These are phyloP conservation scores for Micromussa lordhowensis DNA, from an alignment of 92 coral and sea anemone genomes.

Conservation along the genomic window DNA sequence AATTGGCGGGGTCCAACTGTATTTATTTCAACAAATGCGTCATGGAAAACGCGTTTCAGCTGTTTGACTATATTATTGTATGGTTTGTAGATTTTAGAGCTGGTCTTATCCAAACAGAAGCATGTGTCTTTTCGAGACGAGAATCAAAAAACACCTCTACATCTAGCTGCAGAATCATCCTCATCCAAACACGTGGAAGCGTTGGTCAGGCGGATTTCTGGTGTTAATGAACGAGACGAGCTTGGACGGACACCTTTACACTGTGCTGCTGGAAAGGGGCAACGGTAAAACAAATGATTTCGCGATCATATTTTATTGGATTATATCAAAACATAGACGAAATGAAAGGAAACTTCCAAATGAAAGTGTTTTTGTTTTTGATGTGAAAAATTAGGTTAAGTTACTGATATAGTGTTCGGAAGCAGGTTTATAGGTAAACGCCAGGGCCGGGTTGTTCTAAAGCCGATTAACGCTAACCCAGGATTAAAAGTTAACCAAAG, in stretches of 20 bases:
- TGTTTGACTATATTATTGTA: not conserved
- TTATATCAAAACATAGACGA: not conserved
- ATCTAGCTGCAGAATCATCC: constrained; percentile 78
- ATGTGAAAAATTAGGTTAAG: too few species aligned
- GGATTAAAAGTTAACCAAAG: too few species aligned
- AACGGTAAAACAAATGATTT: constrained; percentile 52
- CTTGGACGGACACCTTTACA: constrained; percentile 80
- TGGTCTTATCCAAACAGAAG: constrained; percentile 64
- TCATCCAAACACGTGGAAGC: constrained; percentile 74
- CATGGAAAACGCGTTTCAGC: not conserved
- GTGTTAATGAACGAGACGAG: constrained; percentile 77
- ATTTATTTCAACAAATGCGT: not conserved
- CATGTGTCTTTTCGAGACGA: constrained; percentile 72
- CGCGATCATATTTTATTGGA: not conserved
- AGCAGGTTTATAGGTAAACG: too few species aligned
- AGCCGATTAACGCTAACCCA: too few species aligned
- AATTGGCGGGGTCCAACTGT: too few species aligned
- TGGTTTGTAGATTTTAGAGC: constrained; percentile 61
- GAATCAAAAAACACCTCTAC: constrained; percentile 79
- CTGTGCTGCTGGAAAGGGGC: constrained; percentile 81
- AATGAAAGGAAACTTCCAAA: not conserved
- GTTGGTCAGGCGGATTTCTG: constrained; percentile 62
- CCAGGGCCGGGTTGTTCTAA: too few species aligned
- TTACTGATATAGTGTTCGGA: too few species aligned
- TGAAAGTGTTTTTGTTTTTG: too few species aligned